Base-by-base conservation (phyloP, 2,888 invertebrate genomes). In the Liposcelis brunnea region DNA sequence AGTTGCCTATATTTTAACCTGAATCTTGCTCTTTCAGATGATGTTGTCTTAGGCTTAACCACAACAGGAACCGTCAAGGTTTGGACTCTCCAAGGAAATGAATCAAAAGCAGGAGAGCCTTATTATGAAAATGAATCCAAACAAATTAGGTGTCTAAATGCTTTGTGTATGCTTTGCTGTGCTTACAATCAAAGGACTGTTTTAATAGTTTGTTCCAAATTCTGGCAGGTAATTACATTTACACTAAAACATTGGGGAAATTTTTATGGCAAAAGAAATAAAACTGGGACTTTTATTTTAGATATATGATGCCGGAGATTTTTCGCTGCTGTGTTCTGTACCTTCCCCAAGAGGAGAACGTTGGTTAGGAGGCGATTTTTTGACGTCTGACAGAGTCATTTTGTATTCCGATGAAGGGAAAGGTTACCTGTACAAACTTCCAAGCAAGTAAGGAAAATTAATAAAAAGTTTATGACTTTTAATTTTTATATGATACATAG, bases 51-150 rank as follows among this genome's bases (percentile, higher is more conserved):
- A 52, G 95, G 91, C 2, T 76, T 95, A 44, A 91, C 94, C 4
- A 93, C 93, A 19, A 90, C 93, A 10, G 95, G 95, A 1, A 89
- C 89, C 45, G 93, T 95, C 0, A 95, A 95, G 68, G 90, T 95
- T 0, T 95, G 95, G 95, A 93, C 93, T 0, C 70, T 95, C 2
- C 69, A 83, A 31, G 90, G 89, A 2, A 81, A 81, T 52, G 93
- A 93, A 59, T 80, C 81, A 57, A 87, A 86, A 54, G 80, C 81
- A 55, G 78, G 80, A 0, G 85, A 87, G 55, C 85, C 86, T 0
- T 76, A 94, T 35, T 93, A 87, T 61, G 98, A 98, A 62, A 69
- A 95, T 61, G 98, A 99, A 60, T 94, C 94, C 42, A 98, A 97
- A 60, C 90, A 94, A 55, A 87, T 98, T 43, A 77, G 90, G 1